Evolutionary conservation across 35 echinoderm and acorn worm species (phyloP), one percentile per base, ranked within the genome.

Genomic region (Apostichopus parvimensis): DNA sequence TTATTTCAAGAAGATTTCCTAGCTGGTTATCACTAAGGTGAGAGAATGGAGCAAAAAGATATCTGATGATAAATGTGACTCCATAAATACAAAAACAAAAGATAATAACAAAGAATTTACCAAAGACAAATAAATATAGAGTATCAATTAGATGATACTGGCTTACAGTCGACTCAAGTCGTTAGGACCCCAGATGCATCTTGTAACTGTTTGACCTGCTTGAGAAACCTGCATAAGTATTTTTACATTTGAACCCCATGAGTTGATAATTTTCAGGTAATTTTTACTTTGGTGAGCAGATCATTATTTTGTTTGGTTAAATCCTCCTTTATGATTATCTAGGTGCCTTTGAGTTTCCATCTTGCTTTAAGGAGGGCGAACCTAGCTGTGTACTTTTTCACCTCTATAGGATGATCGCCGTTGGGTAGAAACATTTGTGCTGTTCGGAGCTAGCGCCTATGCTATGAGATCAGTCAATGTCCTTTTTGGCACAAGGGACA

Each of bases 241-340:
- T 1, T 72, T 72, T 72, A 11, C 66, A 72, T 72, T n/a, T 13
- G 66, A 72, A 72, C 66, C n/a, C 66, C 66, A 72, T 13, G 66
- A 72, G 66, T 72, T 72, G n/a, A n/a, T 72, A n/a, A 72, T n/a
- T 72, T 72, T 72, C 66, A n/a, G 66, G 66, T 72, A n/a, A 1
- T 72, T 72, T 72, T 72, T 72, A n/a, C 66, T 72, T 72, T 72
- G n/a, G 11, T 72, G 66, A 77, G 73, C 73, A 77, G 73, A 15
- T 7, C 73, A 21, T 10, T 17, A 77, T 77, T 77, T 77, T 77
- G 73, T 77, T 77, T 77, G 8, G 73, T 77, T 6, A 77, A 24
- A 77, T 77, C 73, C 73, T 15, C 73, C 73, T 77, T 77, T 15
- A 0, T 15, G 25, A 77, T 24, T 5, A 77, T 77, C 25, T 15